Evolutionary conservation across 1,140 invertebrate species (phyloP), one percentile per base, ranked within the genome.

Genomic region (Drosophila ananassae): DNA sequence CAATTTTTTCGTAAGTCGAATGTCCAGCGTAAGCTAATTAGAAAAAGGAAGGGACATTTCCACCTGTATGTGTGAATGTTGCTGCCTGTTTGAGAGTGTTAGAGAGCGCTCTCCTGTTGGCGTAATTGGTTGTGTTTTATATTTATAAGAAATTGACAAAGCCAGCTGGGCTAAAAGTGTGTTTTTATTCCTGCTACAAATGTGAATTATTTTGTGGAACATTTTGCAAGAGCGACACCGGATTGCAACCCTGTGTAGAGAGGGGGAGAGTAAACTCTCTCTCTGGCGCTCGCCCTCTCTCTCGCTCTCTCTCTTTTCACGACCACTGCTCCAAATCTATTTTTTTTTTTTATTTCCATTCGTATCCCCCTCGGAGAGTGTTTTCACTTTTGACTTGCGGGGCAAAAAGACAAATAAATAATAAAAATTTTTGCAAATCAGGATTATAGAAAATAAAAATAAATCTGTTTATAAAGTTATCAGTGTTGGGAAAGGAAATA

Each of bases 321-420:
- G 62, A 66, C 52, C 61, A 58, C 62, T 85, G 78, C 78, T 85
- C 82, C 71, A 81, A 72, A 66, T 77, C 61, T 71, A 66, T 10
- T 41, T 41, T 10, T 1, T 6, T 46, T 53, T 17, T 58, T 47
- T 9, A 17, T 17, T 17, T 17, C 17, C 17, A 17, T 17, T 17
- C 17, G 17, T 17, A 17, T 28, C 25, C 25, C 24, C 17, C 17
- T 25, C 21, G 28, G 39, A 47, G 56, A 72, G 56, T 76, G 61
- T 79, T 83, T 83, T 83, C 71, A 72, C 79, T 83, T 83, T 80
- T 75, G 75, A 66, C 55, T 77, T 77, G 25, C 47, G 30, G 48
- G 24, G 8, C 44, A 41, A 30, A 25, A 46, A 55, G 7, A 24
- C 62, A 32, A 58, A 58, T 30, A 44, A 56, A 56, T 44, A 68